phyloP scores from a whole-genome alignment of 30 jellyfish, hydroid and myxozoan genomes.

The Cassiopea andromeda region DNA sequence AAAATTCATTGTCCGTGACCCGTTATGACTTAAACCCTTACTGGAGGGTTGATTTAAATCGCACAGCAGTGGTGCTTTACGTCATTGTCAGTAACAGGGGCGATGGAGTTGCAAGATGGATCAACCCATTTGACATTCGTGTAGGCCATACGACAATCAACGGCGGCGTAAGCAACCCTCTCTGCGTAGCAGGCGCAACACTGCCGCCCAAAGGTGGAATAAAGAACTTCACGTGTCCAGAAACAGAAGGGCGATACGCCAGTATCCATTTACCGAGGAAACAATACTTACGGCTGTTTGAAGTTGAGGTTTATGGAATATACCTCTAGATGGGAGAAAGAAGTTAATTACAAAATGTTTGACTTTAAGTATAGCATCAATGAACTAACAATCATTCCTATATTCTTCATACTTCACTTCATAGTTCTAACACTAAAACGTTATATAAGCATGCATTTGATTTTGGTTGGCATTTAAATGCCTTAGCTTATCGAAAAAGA shows the following conservation, averaged over 20 bases:
- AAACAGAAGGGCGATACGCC: not conserved
- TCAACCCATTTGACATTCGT: not conserved
- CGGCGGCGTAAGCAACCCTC: not conserved
- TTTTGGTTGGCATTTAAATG: too few species aligned
- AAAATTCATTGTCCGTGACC: not conserved
- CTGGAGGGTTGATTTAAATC: not conserved
- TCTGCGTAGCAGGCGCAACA: not conserved
- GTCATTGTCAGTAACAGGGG: not conserved
- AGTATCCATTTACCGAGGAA: not conserved
- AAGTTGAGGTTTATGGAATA: conserved; percentile 3
- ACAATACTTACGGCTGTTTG: not conserved
- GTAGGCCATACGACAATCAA: not conserved
- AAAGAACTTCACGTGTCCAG: not conserved
- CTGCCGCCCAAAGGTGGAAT: not conserved
- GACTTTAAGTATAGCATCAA: too few species aligned
- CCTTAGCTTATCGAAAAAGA: too few species aligned
- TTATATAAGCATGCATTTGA: too few species aligned
- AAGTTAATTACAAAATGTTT: too few species aligned
- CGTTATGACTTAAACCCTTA: not conserved
- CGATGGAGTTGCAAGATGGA: not conserved
- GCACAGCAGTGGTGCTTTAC: not conserved
- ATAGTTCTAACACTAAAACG: too few species aligned
- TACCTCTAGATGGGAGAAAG: not conserved
- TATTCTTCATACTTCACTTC: too few species aligned
- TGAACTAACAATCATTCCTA: too few species aligned